phyloP scores from a whole-genome alignment of 2,113 vertebrate genomes.

The Actenoides lindsayi region DNA sequence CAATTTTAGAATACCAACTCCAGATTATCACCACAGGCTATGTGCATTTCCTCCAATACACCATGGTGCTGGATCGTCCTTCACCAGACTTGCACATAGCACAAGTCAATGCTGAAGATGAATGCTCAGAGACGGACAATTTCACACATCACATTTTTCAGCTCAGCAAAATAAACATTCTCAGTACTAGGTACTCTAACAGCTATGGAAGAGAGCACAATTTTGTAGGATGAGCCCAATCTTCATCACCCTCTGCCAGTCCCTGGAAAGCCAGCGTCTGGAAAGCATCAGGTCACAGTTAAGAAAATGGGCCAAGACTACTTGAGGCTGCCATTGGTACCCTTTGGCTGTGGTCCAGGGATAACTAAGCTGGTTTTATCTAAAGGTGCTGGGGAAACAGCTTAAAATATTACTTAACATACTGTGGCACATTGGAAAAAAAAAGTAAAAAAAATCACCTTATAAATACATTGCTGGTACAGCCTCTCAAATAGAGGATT shows the following conservation, averaged over 20 bases:
- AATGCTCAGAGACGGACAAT: not conserved
- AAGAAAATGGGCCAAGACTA: not conserved
- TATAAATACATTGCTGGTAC: not conserved
- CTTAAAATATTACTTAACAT: not conserved
- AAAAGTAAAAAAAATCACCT: not conserved
- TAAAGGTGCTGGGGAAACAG: not conserved
- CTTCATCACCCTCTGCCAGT: not conserved
- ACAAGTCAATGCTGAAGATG: not conserved
- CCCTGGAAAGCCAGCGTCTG: not conserved
- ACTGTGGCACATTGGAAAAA: not conserved
- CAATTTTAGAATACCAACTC: not conserved
- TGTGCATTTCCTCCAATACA: not conserved
- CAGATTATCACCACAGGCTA: not conserved
- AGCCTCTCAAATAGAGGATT: not conserved
- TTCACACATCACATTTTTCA: not conserved
- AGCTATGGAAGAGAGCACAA: not conserved
- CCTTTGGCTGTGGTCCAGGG: not conserved
- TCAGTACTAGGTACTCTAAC: not conserved
- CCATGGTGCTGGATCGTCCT: rapidly evolving
- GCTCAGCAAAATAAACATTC: not conserved
- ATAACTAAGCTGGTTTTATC: not conserved
- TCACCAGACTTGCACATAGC: not conserved
- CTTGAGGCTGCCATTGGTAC: not conserved
- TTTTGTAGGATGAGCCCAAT: not conserved
- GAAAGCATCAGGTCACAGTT: not conserved